Base-by-base conservation (phyloP, 2,113 vertebrate species). In the Carassius carassius region DNA sequence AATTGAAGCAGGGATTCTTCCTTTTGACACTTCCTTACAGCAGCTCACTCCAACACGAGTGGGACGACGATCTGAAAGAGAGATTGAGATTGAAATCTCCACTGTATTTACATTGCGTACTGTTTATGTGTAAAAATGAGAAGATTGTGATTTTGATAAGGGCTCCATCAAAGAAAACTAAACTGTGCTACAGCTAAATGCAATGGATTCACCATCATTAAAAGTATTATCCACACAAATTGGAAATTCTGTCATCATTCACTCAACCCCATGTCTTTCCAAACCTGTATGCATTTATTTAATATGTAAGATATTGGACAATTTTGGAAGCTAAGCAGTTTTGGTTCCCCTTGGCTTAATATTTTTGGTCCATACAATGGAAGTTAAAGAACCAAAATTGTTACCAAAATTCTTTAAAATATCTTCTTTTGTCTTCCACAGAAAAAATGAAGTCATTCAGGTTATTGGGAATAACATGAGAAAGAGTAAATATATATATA, bases 21-120 rank as follows among this genome's bases (percentile, higher is more conserved):
- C 80, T 25, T 1, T 79, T 16, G 86, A 87, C 21, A 90, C 89
- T 12, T 70, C 44, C 4, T 83, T 84, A 78, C 89, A 90, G 72
- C 89, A 90, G 1, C 37, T n/a, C 7, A 83, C 58, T 7, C 87
- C 87, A 5, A 88, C 87, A 72, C 49, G 81, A 37, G 75, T 73
- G 6, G 85, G 83, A 7, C 83, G 77, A 49, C 85, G 83, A 81
- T 32, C 89, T 89, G 70, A 21, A 9, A 84, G 25, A 78, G 32
- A 86, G 1, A 54, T 9, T 41, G 41, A 82, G 32, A 82, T 35
- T 56, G 80, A 74, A 17, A 63, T 44, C 41, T 14, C 58, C 4
- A 63, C 6, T 7, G 1, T 9, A 7, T 0, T 1, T 19, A 9
- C 21, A 21, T 10, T 12, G 37, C 13, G n/a, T 17, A 79, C n/a